Evolutionary conservation across 2,888 invertebrate species (phyloP).

Genomic region (Drosophila pegasa): DNA sequence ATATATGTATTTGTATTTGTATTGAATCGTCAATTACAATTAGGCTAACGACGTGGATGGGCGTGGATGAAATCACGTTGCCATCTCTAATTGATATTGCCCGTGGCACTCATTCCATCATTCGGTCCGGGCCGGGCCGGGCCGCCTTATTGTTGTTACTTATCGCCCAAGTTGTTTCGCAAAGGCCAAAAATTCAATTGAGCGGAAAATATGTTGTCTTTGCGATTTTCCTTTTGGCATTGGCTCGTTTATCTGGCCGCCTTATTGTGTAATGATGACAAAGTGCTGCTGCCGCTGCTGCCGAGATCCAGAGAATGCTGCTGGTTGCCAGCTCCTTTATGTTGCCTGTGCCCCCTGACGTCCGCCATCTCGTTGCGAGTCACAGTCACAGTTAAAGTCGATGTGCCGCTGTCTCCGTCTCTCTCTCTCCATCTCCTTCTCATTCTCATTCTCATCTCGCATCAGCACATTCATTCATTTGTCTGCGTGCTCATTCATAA

Average conservation of each 20-base stretch:
- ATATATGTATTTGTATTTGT: neutral
- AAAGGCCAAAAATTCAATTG: constrained; percentile 82
- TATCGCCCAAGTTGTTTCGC: constrained; percentile 78
- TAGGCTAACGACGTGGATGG: constrained; percentile 12
- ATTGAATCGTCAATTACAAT: constrained; percentile 14
- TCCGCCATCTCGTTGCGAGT: constrained; percentile 41
- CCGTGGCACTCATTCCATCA: constrained; percentile 24
- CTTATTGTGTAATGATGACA: constrained; percentile 77
- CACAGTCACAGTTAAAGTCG: constrained; percentile 22
- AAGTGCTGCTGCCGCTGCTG: constrained; percentile 61
- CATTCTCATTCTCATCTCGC: constrained; percentile 40
- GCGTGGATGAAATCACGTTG: constrained; percentile 45
- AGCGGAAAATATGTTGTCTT: constrained; percentile 82
- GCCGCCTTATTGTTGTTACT: constrained; percentile 76
- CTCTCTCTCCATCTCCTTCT: constrained; percentile 14
- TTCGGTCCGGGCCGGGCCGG: too few relatives aligned
- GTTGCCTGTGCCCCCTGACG: constrained; percentile 44
- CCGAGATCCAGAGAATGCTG: constrained; percentile 15
- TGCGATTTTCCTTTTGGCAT: constrained; percentile 74
- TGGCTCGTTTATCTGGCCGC: constrained; percentile 61
- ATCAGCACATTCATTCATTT: constrained; percentile 71
- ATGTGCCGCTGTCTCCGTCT: constrained; percentile 4
- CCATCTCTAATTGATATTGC: constrained; percentile 64
- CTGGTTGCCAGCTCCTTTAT: constrained; percentile 31
- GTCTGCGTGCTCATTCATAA: constrained; percentile 70